Base-by-base conservation (phyloP, 1,140 invertebrate species). In the Drosophila mauritiana region DNA sequence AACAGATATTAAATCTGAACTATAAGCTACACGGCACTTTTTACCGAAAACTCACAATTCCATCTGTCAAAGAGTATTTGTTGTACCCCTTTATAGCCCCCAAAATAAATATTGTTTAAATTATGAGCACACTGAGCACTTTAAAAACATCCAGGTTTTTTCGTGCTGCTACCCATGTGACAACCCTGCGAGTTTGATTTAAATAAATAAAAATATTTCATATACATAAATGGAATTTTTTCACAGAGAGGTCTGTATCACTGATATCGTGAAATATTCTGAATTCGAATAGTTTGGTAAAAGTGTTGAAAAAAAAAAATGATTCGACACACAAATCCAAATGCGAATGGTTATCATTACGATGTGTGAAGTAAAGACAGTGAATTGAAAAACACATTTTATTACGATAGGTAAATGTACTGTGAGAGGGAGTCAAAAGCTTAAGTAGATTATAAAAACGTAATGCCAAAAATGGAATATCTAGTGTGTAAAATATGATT, bases 171-270 rank as follows among this genome's bases (percentile, higher is more conserved):
- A 46, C 27, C 36, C 56, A 49, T 49, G 67, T 74, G 70, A 55
- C 62, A 56, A 64, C 17, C 51, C 48, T 36, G 39, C 13, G 27
- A 34, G 63, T 76, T 76, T 62, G 74, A 76, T 77, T 77, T 77
- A 75, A 75, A 68, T 76, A 76, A 75, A 76, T 55, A 55, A 48
- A 55, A 70, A 77, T 45, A 51, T 58, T 31, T 43, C 25, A 22
- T 15, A 37, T 37, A 53, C 56, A 61, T 55, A 68, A 61, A 68
- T 37, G 22, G 36, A 10, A 34, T 27, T 52, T 75, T 46, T 57
- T 43, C 31, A 10, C 22, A 53, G 15, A 54, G 27, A 5, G n/a
- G 22, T 8, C 12, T 36, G 12, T 13, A 39, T 17, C 13, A 22
- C 27, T 31, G 7, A 31, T 31, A 31, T 8, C 27, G 27, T 10